Conservation (phyloP, 2,888 invertebrate genomes). For the Oegoconia quadripuncta region DNA sequence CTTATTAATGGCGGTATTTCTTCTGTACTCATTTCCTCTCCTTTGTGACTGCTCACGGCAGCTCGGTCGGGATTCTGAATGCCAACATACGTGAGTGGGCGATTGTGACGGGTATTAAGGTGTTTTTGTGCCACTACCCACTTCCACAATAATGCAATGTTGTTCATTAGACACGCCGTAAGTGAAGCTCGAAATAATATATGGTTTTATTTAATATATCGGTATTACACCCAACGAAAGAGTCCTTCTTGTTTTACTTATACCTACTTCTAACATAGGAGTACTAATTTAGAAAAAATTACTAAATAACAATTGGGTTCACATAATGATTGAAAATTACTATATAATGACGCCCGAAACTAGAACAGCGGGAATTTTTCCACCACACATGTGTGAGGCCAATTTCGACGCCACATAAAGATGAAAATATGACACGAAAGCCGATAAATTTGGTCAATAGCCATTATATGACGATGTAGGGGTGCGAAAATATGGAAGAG, state of each 20-base stretch:
- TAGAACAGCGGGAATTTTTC: slow-evolving; percentile 36
- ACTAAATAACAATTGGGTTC: too few species aligned
- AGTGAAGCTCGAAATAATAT: slow-evolving; percentile 2
- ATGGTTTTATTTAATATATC: too few species aligned
- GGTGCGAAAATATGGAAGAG: slow-evolving; percentile 75
- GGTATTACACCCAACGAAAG: too few species aligned
- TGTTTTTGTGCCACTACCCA: slow-evolving; percentile 35
- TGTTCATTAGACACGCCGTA: slow-evolving; percentile 13
- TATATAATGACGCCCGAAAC: slow-evolving; percentile 3
- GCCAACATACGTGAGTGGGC: slow-evolving; percentile 56
- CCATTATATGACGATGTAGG: slow-evolving; percentile 72
- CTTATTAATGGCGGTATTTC: slow-evolving; percentile 67
- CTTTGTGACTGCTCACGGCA: slow-evolving; percentile 59
- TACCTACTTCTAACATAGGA: too few species aligned
- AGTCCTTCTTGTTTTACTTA: too few species aligned
- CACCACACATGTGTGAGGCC: slow-evolving; percentile 50
- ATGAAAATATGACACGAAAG: slow-evolving; percentile 73
- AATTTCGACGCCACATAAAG: slow-evolving; percentile 63
- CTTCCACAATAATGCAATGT: slow-evolving; percentile 11
- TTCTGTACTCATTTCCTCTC: slow-evolving; percentile 44
- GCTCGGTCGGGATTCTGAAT: slow-evolving; percentile 49
- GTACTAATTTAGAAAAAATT: too few species aligned
- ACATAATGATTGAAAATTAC: neutral
- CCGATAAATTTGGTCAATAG: slow-evolving; percentile 76
- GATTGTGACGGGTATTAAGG: slow-evolving; percentile 54